phyloP scores from a whole-genome alignment of 2,888 invertebrate species.

The Tachina lurida region DNA sequence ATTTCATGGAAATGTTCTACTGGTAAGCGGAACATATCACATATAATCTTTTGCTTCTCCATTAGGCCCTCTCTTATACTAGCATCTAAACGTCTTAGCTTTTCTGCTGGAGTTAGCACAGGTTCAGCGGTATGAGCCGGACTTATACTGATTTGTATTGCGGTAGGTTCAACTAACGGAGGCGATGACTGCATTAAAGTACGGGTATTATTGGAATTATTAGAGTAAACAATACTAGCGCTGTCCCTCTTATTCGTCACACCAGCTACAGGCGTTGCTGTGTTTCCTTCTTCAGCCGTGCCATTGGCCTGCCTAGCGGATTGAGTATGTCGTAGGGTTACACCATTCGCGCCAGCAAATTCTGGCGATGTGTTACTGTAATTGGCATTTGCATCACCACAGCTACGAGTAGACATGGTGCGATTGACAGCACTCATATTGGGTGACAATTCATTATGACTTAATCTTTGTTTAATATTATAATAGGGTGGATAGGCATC shows the following conservation, averaged over 20 bases:
- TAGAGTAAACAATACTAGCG: constrained; percentile 82
- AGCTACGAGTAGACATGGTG: constrained; percentile 80
- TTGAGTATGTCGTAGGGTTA: constrained; percentile 79
- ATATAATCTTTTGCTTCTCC: constrained; percentile 89
- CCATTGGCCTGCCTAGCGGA: constrained; percentile 77
- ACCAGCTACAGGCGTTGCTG: constrained; percentile 73
- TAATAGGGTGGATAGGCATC: constrained; percentile 66
- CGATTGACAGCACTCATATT: constrained; percentile 75
- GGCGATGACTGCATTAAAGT: constrained; percentile 82
- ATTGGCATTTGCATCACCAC: constrained; percentile 78
- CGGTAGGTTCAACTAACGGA: constrained; percentile 85
- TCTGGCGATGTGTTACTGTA: constrained; percentile 72
- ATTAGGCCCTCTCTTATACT: constrained; percentile 87
- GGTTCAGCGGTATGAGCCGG: constrained; percentile 90
- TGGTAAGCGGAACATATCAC: constrained; percentile 90
- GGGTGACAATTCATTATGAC: constrained; percentile 75
- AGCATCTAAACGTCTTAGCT: constrained; percentile 88
- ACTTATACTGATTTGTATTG: constrained; percentile 88
- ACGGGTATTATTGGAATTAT: constrained; percentile 83
- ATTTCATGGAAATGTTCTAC: constrained; percentile 87
- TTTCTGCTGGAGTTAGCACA: constrained; percentile 90
- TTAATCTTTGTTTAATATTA: constrained; percentile 76
- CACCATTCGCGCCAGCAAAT: constrained; percentile 73
- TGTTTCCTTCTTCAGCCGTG: constrained; percentile 36
- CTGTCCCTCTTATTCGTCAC: constrained; percentile 80